These are phyloP conservation scores for Arrhamphus sclerolepis DNA, from an alignment of 2,797 vertebrate genomes.

Conservation along the genomic window DNA sequence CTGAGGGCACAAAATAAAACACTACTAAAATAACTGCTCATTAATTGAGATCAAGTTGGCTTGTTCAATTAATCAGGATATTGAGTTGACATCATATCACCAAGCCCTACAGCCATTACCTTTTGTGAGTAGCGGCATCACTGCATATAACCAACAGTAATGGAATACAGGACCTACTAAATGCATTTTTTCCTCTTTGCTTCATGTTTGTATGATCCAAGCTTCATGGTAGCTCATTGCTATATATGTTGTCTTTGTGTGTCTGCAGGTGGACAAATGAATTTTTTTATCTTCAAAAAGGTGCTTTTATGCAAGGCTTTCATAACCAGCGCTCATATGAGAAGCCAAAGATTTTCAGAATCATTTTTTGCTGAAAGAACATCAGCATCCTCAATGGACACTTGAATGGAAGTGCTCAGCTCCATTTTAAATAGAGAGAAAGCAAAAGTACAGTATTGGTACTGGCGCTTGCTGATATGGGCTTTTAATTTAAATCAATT, in stretches of 20 bases:
- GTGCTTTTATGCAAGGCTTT: constrained; percentile 32
- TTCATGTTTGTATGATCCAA: neutral
- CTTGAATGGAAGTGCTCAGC: constrained; percentile 37
- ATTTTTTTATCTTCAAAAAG: constrained; percentile 20
- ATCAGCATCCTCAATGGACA: constrained; percentile 55
- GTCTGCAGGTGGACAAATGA: constrained; percentile 20
- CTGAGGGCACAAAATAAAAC: no score
- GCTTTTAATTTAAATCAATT: no score
- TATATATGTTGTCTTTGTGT: constrained; percentile 13
- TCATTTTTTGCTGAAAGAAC: constrained; percentile 41
- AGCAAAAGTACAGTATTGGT: constrained; percentile 36
- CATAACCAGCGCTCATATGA: constrained; percentile 10
- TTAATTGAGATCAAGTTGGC: no score
- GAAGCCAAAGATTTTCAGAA: constrained; percentile 41
- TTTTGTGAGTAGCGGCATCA: neutral
- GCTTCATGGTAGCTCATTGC: neutral
- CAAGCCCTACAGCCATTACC: no score
- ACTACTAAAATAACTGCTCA: no score
- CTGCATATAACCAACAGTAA: neutral
- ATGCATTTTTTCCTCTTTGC: neutral
- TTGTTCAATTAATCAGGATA: no score
- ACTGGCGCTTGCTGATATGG: constrained; percentile 38
- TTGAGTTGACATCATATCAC: no score
- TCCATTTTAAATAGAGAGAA: constrained; percentile 40
- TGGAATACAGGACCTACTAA: neutral